Conservation (phyloP, 2,888 invertebrate genomes). For the Dorcus hopei region DNA sequence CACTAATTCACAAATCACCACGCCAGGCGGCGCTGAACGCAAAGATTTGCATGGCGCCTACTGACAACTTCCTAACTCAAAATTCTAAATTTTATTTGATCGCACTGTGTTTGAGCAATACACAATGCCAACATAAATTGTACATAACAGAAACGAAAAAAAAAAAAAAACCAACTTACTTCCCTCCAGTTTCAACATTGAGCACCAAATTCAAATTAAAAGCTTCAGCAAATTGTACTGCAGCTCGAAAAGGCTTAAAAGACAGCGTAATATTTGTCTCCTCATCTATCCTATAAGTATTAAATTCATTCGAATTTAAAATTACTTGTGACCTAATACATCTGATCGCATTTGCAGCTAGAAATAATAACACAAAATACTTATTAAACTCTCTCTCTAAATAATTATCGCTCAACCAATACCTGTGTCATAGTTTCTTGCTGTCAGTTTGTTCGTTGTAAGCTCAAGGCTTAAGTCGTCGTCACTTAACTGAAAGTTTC, state of each 20-base stretch:
- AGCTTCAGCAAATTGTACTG: conserved; percentile 75
- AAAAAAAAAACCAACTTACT: conserved; percentile 45
- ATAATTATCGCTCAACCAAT: conserved; percentile 18
- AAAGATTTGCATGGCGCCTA: too few relatives aligned
- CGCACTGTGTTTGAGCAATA: too few relatives aligned
- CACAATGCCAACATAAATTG: too few relatives aligned
- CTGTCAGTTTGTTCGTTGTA: conserved; percentile 58
- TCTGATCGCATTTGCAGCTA: conserved; percentile 24
- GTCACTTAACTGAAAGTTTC: conserved; percentile 75
- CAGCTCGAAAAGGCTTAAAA: conserved; percentile 78
- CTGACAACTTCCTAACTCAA: too few relatives aligned
- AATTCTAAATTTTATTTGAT: too few relatives aligned
- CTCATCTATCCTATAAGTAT: conserved; percentile 59
- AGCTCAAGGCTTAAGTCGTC: conserved; percentile 80
- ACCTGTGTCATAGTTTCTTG: conserved; percentile 78
- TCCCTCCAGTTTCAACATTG: conserved; percentile 75
- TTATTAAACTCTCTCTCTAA: background rate
- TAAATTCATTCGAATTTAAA: conserved; percentile 71
- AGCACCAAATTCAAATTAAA: conserved; percentile 65
- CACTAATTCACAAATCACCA: too few relatives aligned
- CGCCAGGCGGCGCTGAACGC: too few relatives aligned
- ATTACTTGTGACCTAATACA: conserved; percentile 64
- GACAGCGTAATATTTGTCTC: conserved; percentile 80
- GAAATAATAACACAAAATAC: background rate
- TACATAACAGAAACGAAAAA: background rate